Conservation (phyloP, 2,113 vertebrate species). For the Furnarius figulus region DNA sequence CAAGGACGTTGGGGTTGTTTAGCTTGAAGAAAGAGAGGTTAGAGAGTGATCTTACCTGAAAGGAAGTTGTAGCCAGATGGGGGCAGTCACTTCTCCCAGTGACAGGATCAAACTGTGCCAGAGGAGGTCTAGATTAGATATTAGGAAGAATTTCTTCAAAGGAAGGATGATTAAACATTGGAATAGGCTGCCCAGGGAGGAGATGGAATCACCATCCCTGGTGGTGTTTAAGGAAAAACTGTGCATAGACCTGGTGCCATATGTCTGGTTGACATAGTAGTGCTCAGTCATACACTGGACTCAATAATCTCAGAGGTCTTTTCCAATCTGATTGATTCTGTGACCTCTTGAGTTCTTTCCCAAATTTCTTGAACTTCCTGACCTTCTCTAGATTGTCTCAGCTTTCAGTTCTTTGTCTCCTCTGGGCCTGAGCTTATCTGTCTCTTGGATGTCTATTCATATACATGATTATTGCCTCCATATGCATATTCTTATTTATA, state of each 20-base stretch:
- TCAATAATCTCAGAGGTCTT: background rate
- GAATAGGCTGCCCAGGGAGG: background rate
- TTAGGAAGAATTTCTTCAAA: background rate
- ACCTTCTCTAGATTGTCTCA: background rate
- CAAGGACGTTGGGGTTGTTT: background rate
- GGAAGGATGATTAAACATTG: background rate
- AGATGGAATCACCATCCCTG: background rate
- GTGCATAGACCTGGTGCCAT: background rate
- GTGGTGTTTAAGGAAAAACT: background rate
- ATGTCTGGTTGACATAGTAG: background rate
- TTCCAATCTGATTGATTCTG: background rate
- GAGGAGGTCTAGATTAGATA: background rate
- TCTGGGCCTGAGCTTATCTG: background rate
- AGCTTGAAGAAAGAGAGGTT: background rate
- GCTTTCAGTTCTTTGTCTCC: background rate
- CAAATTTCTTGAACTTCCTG: background rate
- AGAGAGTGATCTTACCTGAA: background rate
- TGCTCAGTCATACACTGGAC: background rate
- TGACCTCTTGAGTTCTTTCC: background rate
- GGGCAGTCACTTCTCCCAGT: background rate
- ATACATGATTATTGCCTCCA: background rate
- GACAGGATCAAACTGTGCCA: background rate
- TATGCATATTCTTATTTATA: background rate
- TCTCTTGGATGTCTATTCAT: background rate
- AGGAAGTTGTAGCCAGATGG: background rate